phyloP scores from a whole-genome alignment of 2,113 vertebrate genomes.

The Irena cyanogastra region DNA sequence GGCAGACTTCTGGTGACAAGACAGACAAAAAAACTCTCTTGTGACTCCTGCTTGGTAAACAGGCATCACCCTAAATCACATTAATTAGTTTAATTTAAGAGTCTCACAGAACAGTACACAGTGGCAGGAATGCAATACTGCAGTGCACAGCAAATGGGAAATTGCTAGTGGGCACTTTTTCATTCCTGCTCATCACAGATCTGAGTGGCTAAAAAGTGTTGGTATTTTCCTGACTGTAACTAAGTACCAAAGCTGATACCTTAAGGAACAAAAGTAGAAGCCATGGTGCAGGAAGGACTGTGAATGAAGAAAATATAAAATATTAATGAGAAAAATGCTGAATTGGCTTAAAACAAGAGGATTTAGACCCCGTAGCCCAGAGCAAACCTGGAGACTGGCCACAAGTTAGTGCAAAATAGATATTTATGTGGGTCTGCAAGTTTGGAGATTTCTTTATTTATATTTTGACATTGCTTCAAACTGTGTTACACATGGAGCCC shows the following conservation, averaged over 20 bases:
- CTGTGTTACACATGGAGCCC: background rate
- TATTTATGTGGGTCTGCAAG: background rate
- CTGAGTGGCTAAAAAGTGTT: background rate
- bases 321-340: background rate
- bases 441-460: background rate
- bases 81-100: conserved; percentile 5
- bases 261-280: background rate
- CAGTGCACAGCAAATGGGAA: background rate
- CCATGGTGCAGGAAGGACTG: background rate
- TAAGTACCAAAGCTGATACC: background rate
- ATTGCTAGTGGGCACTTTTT: background rate
- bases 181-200: background rate
- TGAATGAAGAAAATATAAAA: background rate
- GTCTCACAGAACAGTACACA: background rate
- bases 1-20: background rate
- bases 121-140: background rate
- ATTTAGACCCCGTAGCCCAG: background rate
- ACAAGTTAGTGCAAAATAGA: background rate
- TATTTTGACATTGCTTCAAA: background rate
- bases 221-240: background rate
- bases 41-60: background rate
- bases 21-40: background rate
- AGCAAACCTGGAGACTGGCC: background rate
- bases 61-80: background rate
- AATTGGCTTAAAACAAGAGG: background rate